Percentiles rank a stretch among this genome's conserved stretches.
Conservation (phyloP, 2,888 invertebrate genomes). For the Ormyrus labotus region DNA sequence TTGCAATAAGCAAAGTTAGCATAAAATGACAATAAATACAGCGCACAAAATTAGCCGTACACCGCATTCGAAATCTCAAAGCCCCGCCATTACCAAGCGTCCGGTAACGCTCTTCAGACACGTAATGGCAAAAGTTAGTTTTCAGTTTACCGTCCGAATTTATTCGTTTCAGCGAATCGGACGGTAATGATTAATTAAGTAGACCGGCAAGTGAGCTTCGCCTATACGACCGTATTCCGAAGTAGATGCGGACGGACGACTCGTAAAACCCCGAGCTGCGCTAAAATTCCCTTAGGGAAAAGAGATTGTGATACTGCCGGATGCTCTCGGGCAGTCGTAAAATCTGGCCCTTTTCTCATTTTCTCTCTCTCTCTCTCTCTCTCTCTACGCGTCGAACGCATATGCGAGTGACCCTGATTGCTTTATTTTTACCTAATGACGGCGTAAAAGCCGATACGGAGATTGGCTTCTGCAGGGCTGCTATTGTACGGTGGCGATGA, state of each 20-base stretch:
- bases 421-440: too few relatives aligned
- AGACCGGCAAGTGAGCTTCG: neutral
- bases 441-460: too few relatives aligned
- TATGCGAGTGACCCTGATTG: neutral
- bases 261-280: constrained; percentile 28
- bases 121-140: constrained; percentile 10
- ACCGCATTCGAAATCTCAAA: too few relatives aligned
- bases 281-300: constrained; percentile 36
- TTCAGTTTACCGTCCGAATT: constrained; percentile 10
- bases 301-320: constrained; percentile 37
- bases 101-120: neutral
- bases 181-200: constrained; percentile 41
- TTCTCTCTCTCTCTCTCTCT: neutral
- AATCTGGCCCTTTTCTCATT: constrained; percentile 13
- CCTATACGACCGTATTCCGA: constrained; percentile 4
- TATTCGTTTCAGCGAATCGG: neutral
- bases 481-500: too few relatives aligned
- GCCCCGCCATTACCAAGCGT: neutral
- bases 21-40: too few relatives aligned
- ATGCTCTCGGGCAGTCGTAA: constrained; percentile 18
- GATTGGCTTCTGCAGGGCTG: too few relatives aligned
- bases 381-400: neutral
- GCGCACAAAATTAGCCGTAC: too few relatives aligned
- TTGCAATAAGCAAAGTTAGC: too few relatives aligned
- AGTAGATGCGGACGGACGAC: constrained; percentile 13